A percentile compares a stretch with the other conserved stretches of the same genome.
These are phyloP conservation scores for Trematocara caparti DNA, from an alignment of 2,797 vertebrate species.

Conservation along the genomic window DNA sequence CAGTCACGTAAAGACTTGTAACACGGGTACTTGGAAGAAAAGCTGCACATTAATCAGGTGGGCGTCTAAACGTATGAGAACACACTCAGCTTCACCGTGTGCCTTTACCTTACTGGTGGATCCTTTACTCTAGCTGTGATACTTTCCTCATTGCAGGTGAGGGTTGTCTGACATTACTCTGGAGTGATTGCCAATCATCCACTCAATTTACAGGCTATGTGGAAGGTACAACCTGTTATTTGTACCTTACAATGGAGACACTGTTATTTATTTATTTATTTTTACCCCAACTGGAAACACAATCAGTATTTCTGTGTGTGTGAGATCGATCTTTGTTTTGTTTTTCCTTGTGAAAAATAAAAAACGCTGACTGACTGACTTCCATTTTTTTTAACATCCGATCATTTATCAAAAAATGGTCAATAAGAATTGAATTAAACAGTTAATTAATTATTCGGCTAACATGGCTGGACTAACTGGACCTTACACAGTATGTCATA, in stretches of 20 bases:
- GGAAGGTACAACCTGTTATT: neutral
- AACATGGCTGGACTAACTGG: neutral
- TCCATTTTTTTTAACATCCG: neutral
- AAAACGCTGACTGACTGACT: neutral
- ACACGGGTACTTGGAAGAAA: neutral
- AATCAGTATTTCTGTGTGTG: neutral
- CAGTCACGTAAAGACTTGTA: constrained; percentile 16
- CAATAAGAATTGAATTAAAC: neutral
- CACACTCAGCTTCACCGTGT: neutral
- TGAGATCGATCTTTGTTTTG: neutral
- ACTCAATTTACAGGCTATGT: constrained; percentile 30
- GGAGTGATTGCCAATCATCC: constrained; percentile 45
- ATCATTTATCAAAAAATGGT: neutral
- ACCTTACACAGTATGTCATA: neutral
- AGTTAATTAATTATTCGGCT: neutral
- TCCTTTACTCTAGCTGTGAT: neutral
- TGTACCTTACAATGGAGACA: neutral
- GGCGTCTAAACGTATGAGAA: neutral
- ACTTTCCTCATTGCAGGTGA: constrained; percentile 9
- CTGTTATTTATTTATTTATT: neutral
- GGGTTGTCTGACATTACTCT: constrained; percentile 27
- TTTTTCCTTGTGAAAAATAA: neutral
- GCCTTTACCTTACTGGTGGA: constrained; percentile 3
- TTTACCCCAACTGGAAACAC: neutral
- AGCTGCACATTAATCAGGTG: neutral